Evolutionary conservation across 2,113 vertebrate species (phyloP), one percentile per base, ranked within the genome.

Genomic region (Pycnonotus jocosus): DNA sequence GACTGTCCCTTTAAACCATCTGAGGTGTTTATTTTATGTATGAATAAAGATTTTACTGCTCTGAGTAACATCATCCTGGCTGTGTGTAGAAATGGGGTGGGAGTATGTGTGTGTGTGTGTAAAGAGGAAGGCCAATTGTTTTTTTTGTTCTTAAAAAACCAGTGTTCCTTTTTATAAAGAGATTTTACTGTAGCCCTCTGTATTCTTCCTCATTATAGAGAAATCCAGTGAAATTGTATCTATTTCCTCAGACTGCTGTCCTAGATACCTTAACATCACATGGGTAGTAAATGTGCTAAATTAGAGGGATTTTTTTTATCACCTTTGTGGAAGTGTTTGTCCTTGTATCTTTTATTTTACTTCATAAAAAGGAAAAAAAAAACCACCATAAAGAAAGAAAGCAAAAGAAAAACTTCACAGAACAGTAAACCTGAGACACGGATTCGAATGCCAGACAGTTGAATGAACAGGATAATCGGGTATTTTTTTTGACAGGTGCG

Each of bases 401-500:
- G 53, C 77, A 47, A 88, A 86, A 74, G 74, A 90, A 95, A 93
- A 96, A 95, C 97, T 98, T 98, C 96, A 96, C 76, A 95, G 97
- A 97, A 96, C 95, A 97, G 98, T 98, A 98, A 98, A 98, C 98
- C 98, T 98, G 98, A 98, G 98, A 96, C 97, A 95, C 0, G 42
- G 96, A 97, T 98, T 98, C 84, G 78, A 97, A 97, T 97, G 97
- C 97, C 97, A 98, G 97, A 97, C 98, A 98, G 97, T 98, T 98
- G 97, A 98, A 97, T 98, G 97, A 98, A 97, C 97, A 98, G 97
- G 97, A 98, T 98, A 97, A 98, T 98, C 97, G 96, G 97, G 97
- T 97, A 95, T 97, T 97, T 98, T 97, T 97, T 98, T 98, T 98
- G 98, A 98, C 98, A 98, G 98, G 98, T 98, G 98, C 97, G 96